Percentiles rank a stretch among this genome's conserved stretches.
Conservation (phyloP, 2,797 vertebrate species). For the Lutra lutra region DNA sequence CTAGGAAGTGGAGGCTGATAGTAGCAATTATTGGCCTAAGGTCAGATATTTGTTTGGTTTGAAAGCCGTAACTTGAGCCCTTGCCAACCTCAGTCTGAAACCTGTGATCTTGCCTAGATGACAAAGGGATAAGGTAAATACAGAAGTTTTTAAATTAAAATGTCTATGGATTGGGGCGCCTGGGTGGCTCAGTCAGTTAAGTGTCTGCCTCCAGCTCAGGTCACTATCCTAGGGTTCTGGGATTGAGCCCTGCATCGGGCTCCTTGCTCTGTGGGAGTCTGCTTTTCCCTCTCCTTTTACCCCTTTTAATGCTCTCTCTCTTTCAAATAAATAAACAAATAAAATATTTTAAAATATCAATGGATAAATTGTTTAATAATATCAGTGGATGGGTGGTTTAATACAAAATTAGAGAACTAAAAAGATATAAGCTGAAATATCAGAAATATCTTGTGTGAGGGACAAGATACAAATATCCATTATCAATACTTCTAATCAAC, state of each 20-base stretch:
- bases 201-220: too few species aligned
- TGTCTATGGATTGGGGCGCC: background rate
- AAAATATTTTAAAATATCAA: background rate
- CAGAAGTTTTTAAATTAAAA: conserved; percentile 52
- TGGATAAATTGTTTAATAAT: conserved; percentile 8
- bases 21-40: background rate
- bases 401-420: background rate
- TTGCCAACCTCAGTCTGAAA: background rate
- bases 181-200: too few species aligned
- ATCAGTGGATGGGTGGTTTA: background rate
- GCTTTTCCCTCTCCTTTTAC: too few species aligned
- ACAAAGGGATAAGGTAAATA: conserved; percentile 39
- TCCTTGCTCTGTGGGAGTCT: too few species aligned
- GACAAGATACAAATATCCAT: background rate
- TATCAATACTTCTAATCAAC: background rate
- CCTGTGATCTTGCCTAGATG: background rate
- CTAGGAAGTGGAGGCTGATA: background rate
- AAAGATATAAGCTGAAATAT: background rate
- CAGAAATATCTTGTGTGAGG: background rate
- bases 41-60: background rate
- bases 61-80: background rate
- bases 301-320: too few species aligned
- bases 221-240: too few species aligned
- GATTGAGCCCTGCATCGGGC: too few species aligned
- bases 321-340: too few species aligned